Percentiles rank a stretch among this genome's conserved stretches.
phyloP scores from a whole-genome alignment of 2,797 vertebrate species.

The Epinephelus awoara region DNA sequence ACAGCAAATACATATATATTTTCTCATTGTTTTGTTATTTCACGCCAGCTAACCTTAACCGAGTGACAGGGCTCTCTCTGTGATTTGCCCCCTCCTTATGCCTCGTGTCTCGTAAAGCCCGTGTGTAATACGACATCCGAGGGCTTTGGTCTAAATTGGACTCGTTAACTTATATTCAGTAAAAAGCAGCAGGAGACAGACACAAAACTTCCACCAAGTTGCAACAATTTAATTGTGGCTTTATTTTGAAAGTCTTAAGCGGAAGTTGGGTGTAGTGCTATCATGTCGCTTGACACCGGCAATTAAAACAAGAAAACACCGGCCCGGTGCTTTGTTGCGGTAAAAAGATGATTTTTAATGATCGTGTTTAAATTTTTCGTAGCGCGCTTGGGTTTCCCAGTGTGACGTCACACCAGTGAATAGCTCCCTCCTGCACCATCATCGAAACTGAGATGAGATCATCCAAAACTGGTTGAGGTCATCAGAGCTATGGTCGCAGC shows the following conservation, averaged over 20 bases:
- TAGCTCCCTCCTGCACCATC: neutral
- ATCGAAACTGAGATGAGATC: neutral
- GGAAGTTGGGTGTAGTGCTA: neutral
- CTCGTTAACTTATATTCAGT: no score
- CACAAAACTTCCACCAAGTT: neutral
- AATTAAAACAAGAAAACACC: neutral
- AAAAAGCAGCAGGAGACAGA: neutral
- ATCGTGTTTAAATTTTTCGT: neutral
- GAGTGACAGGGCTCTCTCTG: no score
- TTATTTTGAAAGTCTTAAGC: conserved; percentile 51
- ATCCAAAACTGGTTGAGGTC: neutral
- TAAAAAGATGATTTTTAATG: neutral
- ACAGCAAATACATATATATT: neutral
- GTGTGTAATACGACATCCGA: neutral
- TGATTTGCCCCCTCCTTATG: neutral
- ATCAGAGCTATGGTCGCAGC: neutral
- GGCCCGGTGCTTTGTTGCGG: neutral
- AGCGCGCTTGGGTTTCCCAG: neutral
- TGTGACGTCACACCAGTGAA: neutral
- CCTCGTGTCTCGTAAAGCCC: fast-evolving
- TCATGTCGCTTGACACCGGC: fast-evolving
- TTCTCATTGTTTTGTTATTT: neutral
- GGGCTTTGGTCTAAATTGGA: neutral
- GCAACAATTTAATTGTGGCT: fast-evolving
- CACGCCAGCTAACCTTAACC: neutral